Evolutionary conservation across 2,888 invertebrate species (phyloP).

Genomic region (Tinea semifulvella): DNA sequence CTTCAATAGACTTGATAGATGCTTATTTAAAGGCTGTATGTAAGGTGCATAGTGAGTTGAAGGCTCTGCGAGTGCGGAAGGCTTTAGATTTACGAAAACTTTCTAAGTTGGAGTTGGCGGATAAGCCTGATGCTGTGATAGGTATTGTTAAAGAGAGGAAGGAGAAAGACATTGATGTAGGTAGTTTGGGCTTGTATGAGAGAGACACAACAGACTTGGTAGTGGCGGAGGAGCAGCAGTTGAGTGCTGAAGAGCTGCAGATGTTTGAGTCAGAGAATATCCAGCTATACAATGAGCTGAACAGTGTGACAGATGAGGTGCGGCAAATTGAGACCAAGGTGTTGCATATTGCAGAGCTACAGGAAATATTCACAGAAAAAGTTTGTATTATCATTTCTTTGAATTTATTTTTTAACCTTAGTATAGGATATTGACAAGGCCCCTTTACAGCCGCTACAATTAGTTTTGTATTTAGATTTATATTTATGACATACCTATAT

Average conservation of each 20-base stretch:
- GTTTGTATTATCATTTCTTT: slow-evolving; percentile 30
- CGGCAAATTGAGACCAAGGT: slow-evolving; percentile 91
- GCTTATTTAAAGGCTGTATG: slow-evolving; percentile 86
- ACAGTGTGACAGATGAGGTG: slow-evolving; percentile 90
- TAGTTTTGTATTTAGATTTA: too few species aligned
- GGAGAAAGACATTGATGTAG: slow-evolving; percentile 18
- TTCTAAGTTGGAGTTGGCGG: slow-evolving; percentile 69
- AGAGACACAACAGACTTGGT: neutral
- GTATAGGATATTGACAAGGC: too few species aligned
- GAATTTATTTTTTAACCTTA: neutral
- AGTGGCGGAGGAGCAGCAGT: slow-evolving; percentile 55
- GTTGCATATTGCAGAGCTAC: slow-evolving; percentile 93
- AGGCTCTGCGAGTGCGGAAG: slow-evolving; percentile 85
- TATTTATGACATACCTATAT: too few species aligned
- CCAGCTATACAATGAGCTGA: slow-evolving; percentile 85
- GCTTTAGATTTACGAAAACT: slow-evolving; percentile 85
- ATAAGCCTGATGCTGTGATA: slow-evolving; percentile 15
- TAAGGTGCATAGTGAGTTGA: slow-evolving; percentile 87
- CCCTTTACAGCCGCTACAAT: too few species aligned
- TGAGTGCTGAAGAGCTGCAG: slow-evolving; percentile 89
- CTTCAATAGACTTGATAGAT: slow-evolving; percentile 78
- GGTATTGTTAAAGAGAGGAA: slow-evolving; percentile 24
- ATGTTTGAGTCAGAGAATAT: slow-evolving; percentile 94
- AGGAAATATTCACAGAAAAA: slow-evolving; percentile 97
- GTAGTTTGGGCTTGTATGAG: neutral